Base-by-base conservation (phyloP, 2,797 vertebrate species). In the Hypotaenidia philippensis region DNA sequence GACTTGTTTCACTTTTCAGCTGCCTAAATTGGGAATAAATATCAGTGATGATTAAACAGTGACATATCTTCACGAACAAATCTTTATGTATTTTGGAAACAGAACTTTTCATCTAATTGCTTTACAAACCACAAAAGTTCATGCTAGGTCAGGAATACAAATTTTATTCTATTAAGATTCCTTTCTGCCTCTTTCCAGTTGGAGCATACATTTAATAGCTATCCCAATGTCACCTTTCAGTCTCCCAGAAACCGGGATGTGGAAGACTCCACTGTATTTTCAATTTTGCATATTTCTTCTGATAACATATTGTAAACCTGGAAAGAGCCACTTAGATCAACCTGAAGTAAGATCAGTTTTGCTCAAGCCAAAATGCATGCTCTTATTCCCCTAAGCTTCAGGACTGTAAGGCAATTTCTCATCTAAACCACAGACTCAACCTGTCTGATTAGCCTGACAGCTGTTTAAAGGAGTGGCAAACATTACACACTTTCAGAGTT, bases 81-180 rank as follows among this genome's bases (percentile, higher is more conserved):
- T 87, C 44, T 76, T 53, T 41, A 85, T 12, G 36, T 55, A 69
- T 81, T 75, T 86, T 50, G 66, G 84, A 94, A 94, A 90, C 22
- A 76, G 40, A 83, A 82, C 9, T 78, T 94, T 89, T 91, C 11
- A 77, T 59, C 44, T 89, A 84, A 76, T 65, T 93, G 55, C 63
- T 90, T 90, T 84, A 82, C 49, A 93, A 94, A 87, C 59, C 45
- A 72, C 26, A 47, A 1, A 89, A 90, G 93, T 85, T 95, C 93
- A 74, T 2, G 10, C 60, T 27, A 93, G 88, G 87, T 94, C 75
- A 75, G 41, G 59, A 87, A 85, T 27, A 90, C 31, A 60, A 70
- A 71, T 93, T 95, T 92, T 87, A 50, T 84, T 84, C 52, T 77
- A 56, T 76, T 87, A 87, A 89, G 63, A 76, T 56, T 89, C 49